Conservation (phyloP, 2,888 invertebrate genomes). For the Cantharis rufa region DNA sequence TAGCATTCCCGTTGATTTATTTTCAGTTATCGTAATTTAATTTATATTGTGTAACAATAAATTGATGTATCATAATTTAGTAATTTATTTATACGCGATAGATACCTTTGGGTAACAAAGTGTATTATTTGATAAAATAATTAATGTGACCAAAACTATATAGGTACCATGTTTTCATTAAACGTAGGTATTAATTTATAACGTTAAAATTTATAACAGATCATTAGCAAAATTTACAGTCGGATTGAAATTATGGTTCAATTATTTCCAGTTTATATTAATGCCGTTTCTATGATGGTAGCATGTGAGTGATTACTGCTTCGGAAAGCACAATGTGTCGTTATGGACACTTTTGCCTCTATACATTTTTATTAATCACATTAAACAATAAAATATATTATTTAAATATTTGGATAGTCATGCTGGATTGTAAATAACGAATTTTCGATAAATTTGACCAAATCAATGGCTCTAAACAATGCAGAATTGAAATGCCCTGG, state of each 20-base stretch:
- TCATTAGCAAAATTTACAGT: constrained; percentile 27
- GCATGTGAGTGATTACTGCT: constrained; percentile 13
- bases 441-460: constrained; percentile 1
- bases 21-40: neutral
- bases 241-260: constrained; percentile 25
- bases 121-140: constrained; percentile 7
- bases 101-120: constrained; percentile 2
- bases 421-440: neutral
- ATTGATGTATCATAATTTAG: neutral
- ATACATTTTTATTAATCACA: constrained; percentile 20
- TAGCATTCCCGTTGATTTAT: neutral
- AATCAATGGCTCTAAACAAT: constrained; percentile 26
- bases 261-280: constrained; percentile 23
- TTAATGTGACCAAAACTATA: constrained; percentile 15
- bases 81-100: neutral
- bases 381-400: constrained; percentile 4
- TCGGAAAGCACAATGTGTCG: constrained; percentile 16
- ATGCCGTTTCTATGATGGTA: constrained; percentile 7
- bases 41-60: neutral
- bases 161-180: constrained; percentile 20
- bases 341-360: constrained; percentile 15
- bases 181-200: constrained; percentile 23
- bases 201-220: constrained; percentile 24
- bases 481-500: constrained; percentile 25
- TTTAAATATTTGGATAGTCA: neutral